phyloP scores from a whole-genome alignment of 2,797 vertebrate genomes.

The Galaxias olidus region DNA sequence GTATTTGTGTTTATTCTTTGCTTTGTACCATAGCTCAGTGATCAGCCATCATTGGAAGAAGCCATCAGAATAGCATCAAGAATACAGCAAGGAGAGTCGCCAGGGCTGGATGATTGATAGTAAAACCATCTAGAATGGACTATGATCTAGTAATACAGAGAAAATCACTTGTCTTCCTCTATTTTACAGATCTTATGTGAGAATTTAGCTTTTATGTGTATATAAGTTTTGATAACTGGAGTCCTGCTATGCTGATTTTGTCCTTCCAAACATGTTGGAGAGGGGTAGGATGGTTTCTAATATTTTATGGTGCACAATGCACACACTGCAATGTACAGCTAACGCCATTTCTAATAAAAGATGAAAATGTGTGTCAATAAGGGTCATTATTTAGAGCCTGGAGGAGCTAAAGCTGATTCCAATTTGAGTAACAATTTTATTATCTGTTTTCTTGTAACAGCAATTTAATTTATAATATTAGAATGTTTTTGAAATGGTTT shows the following conservation, averaged over 20 bases:
- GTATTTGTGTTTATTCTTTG: constrained; percentile 19
- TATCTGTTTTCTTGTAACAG: no score
- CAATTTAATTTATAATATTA: no score
- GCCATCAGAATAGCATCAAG: constrained; percentile 98
- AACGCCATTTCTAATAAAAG: constrained; percentile 72
- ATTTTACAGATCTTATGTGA: constrained; percentile 46
- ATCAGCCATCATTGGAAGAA: constrained; percentile 97
- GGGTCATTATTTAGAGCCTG: no score
- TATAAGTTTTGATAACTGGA: constrained; percentile 81
- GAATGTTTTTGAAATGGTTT: no score
- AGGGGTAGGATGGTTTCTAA: constrained; percentile 58
- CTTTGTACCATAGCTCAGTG: constrained; percentile 83
- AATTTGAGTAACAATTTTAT: no score
- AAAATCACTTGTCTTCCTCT: constrained; percentile 65
- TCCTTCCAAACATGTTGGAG: constrained; percentile 42
- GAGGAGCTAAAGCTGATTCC: no score
- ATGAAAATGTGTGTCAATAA: constrained; percentile 21
- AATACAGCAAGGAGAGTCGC: constrained; percentile 98
- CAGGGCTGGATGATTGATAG: constrained; percentile 92
- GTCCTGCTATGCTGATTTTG: constrained; percentile 67
- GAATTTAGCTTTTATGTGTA: constrained; percentile 75
- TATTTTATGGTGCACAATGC: constrained; percentile 59
- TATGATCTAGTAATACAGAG: constrained; percentile 26
- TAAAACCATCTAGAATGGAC: constrained; percentile 67
- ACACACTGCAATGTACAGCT: constrained; percentile 68